Evolutionary conservation across 2,888 invertebrate genomes (phyloP).

Genomic region (Scrobipalpa costella): DNA sequence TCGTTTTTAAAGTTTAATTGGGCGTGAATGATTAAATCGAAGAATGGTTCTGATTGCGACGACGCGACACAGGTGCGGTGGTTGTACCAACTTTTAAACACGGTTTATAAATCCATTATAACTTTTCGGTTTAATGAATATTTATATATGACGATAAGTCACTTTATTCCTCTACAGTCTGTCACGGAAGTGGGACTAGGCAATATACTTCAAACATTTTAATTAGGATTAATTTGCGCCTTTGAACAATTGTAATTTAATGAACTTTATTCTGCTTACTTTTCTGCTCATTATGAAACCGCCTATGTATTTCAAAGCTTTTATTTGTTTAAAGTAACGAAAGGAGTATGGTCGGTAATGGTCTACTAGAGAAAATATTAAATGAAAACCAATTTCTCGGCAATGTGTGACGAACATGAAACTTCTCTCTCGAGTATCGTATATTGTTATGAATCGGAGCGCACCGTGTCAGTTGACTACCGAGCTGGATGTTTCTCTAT

Average conservation of each 20-base stretch:
- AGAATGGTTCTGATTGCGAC: conserved; percentile 19
- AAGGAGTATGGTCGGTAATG: no score
- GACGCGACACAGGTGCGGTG: conserved; percentile 53
- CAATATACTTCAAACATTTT: conserved; percentile 5
- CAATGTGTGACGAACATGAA: background rate
- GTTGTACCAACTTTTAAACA: conserved; percentile 57
- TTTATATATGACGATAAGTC: conserved; percentile 44
- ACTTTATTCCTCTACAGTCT: conserved; percentile 4
- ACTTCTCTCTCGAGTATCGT: background rate
- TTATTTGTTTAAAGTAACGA: no score
- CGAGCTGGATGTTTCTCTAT: conserved; percentile 10
- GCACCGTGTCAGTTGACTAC: background rate
- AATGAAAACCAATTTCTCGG: background rate
- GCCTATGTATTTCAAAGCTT: no score
- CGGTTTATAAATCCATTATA: conserved; percentile 63
- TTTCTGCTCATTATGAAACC: background rate
- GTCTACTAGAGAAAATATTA: no score
- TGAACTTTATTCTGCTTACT: background rate
- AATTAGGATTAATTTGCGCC: conserved; percentile 4
- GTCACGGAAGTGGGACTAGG: conserved; percentile 5
- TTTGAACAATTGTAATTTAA: background rate
- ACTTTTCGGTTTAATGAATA: conserved; percentile 63
- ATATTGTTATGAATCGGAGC: background rate
- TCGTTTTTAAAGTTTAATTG: conserved; percentile 32
- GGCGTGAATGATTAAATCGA: conserved; percentile 25